Percentiles rank a stretch among this genome's conserved stretches.
Evolutionary conservation across 2,888 invertebrate species (phyloP).

Genomic region (Aleiodes alternator): DNA sequence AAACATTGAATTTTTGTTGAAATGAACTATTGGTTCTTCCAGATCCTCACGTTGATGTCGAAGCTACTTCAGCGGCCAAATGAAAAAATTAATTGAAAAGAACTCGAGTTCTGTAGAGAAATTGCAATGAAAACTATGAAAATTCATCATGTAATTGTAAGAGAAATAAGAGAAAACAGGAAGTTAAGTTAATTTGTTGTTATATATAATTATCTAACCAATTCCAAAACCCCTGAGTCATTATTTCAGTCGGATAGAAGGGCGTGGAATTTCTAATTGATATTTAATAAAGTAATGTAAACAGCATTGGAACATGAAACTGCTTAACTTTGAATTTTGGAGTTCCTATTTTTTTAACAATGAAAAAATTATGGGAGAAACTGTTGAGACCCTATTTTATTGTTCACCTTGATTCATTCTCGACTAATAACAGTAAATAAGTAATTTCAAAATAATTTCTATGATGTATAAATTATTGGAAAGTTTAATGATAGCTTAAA

Average conservation of each 20-base stretch:
- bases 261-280: conserved; percentile 27
- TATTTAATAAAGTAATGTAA: too few relatives aligned
- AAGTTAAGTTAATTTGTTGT: conserved; percentile 3
- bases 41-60: conserved; percentile 63
- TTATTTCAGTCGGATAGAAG: neutral
- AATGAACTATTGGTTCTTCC: conserved; percentile 50
- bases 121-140: conserved; percentile 37
- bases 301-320: too few relatives aligned
- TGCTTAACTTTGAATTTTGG: too few relatives aligned
- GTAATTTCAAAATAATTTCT: too few relatives aligned
- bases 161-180: conserved; percentile 21
- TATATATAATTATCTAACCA: neutral
- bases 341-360: too few relatives aligned
- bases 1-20: neutral
- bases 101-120: conserved; percentile 39
- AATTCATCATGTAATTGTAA: conserved; percentile 19
- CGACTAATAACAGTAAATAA: too few relatives aligned
- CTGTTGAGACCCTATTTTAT: too few relatives aligned
- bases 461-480: too few relatives aligned
- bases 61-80: conserved; percentile 28
- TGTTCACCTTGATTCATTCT: too few relatives aligned
- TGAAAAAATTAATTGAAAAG: conserved; percentile 43
- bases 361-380: too few relatives aligned
- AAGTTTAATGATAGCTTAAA: too few relatives aligned
- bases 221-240: conserved; percentile 6